Percentiles rank a stretch among this genome's conserved stretches.
These are phyloP conservation scores for Lerista edwardsae DNA, from an alignment of 2,797 vertebrate genomes.

Conservation along the genomic window DNA sequence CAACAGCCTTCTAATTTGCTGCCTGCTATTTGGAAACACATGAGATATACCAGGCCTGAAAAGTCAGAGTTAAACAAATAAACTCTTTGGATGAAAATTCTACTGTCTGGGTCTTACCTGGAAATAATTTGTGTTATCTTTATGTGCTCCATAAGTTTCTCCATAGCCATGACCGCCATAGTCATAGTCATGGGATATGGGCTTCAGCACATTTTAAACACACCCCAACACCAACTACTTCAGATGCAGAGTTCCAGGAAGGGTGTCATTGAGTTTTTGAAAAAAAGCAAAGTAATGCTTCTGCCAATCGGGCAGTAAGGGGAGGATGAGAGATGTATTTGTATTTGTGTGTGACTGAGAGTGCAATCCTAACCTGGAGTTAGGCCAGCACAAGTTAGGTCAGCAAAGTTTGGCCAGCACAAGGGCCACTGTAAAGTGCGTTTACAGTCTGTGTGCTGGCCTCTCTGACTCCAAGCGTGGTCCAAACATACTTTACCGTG, in stretches of 20 bases:
- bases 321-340: background rate
- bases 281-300: background rate
- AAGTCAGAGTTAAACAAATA: conserved; percentile 37
- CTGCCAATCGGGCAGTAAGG: background rate
- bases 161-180: too few relatives aligned
- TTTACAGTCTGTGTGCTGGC: too few relatives aligned
- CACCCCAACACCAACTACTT: background rate
- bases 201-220: background rate
- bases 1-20: conserved; percentile 52
- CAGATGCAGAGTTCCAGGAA: background rate
- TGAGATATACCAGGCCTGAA: background rate
- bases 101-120: background rate
- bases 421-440: too few relatives aligned
- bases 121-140: background rate
- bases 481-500: too few relatives aligned
- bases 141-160: too few relatives aligned
- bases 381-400: too few relatives aligned
- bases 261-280: background rate
- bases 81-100: conserved; percentile 22
- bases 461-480: too few relatives aligned
- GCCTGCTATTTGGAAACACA: conserved; percentile 26
- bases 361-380: too few relatives aligned
- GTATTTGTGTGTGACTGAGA: background rate
- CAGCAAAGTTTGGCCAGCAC: too few relatives aligned
- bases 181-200: too few relatives aligned